Evolutionary conservation across 2,797 vertebrate species (phyloP), one percentile per base, ranked within the genome.

Genomic region (Hydrocynus forskahlii): DNA sequence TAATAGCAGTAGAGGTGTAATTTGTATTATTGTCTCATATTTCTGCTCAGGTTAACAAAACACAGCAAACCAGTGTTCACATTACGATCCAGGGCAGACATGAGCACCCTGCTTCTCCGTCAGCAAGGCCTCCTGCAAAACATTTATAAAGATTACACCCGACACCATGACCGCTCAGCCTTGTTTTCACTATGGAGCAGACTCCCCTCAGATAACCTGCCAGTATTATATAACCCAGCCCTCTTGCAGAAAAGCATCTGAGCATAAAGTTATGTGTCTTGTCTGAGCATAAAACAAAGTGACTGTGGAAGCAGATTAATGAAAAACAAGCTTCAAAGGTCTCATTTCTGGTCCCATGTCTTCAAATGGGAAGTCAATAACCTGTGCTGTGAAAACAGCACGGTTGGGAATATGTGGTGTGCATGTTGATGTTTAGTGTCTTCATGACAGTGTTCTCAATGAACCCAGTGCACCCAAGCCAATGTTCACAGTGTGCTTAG

Each of bases 1-100:
- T 76, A 38, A 80, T 59, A n/a, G 67, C 45, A 81, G 60, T n/a
- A 62, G 35, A 25, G 62, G 52, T 25, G 35, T 75, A 69, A 79
- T 78, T 83, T 75, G 81, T 62, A 69, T 2, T 45, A 68, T 16
- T 25, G 38, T 29, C 21, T 78, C 75, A 60, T 55, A 19, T 64
- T 64, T 68, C 60, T 40, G 52, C 55, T 50, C 50, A 62, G 29
- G 38, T 29, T 21, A 57, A 70, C n/a, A 62, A 60, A 74, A 69
- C 64, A 77, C 21, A 81, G 72, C 52, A 45, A 17, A 25, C 45
- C 17, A 29, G 17, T 48, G 23, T 91, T 90, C 88, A 82, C 82
- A 71, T 80, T 87, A 89, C 88, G 90, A 88, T 70, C 79, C 81
- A 83, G 91, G 90, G 89, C 87, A 84, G 71, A 80, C 84, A 84